These are phyloP conservation scores for Rhipidura dahli DNA, from an alignment of 2,113 vertebrate genomes.

Conservation along the genomic window DNA sequence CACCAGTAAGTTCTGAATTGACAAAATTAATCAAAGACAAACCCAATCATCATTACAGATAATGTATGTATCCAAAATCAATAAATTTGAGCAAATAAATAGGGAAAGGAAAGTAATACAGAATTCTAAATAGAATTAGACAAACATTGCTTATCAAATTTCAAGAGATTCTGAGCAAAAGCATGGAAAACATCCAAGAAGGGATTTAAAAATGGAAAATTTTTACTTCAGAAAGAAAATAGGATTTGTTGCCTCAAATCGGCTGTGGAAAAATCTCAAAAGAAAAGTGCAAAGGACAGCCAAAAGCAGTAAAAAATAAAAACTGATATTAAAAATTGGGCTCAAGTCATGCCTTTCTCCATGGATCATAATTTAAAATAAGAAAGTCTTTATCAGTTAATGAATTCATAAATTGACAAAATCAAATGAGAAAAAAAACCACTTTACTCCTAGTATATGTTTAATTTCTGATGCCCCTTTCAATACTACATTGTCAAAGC, in stretches of 20 bases:
- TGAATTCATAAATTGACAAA: neutral
- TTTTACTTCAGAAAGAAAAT: neutral
- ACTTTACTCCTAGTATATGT: neutral
- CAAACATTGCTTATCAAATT: neutral
- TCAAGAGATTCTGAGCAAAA: neutral
- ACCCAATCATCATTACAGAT: neutral
- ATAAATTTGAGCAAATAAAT: neutral
- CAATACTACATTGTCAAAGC: neutral
- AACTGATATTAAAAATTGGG: neutral
- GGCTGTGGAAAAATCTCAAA: neutral
- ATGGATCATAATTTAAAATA: neutral
- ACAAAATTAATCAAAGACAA: neutral
- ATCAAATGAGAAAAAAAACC: neutral
- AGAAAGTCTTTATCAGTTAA: neutral
- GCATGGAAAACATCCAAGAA: neutral
- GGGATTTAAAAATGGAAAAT: neutral
- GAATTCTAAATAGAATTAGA: neutral
- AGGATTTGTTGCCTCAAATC: neutral
- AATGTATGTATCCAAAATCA: neutral
- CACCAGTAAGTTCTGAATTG: neutral
- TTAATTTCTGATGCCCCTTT: neutral
- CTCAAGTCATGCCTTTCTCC: neutral
- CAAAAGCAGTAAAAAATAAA: neutral
- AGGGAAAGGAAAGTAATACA: neutral
- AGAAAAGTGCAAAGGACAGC: neutral